These are phyloP conservation scores for Mellilla xanthometata DNA, from an alignment of 2,888 invertebrate genomes.

Conservation along the genomic window DNA sequence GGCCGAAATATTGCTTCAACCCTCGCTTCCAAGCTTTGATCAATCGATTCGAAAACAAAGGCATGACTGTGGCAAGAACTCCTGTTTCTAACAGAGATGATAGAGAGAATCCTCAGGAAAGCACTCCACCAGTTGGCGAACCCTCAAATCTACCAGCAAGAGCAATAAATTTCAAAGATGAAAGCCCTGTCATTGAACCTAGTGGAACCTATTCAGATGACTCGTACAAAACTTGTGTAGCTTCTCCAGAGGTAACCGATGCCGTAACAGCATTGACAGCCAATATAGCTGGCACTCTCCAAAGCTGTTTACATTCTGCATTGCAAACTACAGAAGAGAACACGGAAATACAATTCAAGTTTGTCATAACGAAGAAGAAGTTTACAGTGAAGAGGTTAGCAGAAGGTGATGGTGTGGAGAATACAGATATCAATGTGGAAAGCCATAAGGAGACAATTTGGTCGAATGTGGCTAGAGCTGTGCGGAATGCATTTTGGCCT, in stretches of 20 bases:
- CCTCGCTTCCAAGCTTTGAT: conserved; percentile 74
- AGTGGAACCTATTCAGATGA: conserved; percentile 48
- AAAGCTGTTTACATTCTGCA: conserved; percentile 63
- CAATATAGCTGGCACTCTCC: conserved; percentile 67
- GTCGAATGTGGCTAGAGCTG: conserved; percentile 68
- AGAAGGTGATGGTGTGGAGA: conserved; percentile 39
- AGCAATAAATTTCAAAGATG: conserved; percentile 75
- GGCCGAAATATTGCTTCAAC: conserved; percentile 55
- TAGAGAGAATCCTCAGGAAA: conserved; percentile 53
- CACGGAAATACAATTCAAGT: conserved; percentile 76
- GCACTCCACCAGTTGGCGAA: conserved; percentile 63
- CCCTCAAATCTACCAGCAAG: conserved; percentile 60
- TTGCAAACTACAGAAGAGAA: conserved; percentile 63
- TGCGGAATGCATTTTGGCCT: conserved; percentile 73
- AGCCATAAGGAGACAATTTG: conserved; percentile 69
- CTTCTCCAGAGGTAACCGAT: conserved; percentile 53
- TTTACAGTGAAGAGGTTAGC: conserved; percentile 60
- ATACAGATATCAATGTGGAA: conserved; percentile 41
- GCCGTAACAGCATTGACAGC: conserved; percentile 63
- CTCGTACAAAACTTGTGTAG: conserved; percentile 64
- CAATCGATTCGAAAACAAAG: conserved; percentile 69
- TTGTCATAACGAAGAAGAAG: conserved; percentile 70
- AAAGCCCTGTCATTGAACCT: conserved; percentile 59
- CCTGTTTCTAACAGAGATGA: conserved; percentile 51
- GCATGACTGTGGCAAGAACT: conserved; percentile 57